phyloP scores from a whole-genome alignment of 2,888 invertebrate genomes.

The Anodontia alba region DNA sequence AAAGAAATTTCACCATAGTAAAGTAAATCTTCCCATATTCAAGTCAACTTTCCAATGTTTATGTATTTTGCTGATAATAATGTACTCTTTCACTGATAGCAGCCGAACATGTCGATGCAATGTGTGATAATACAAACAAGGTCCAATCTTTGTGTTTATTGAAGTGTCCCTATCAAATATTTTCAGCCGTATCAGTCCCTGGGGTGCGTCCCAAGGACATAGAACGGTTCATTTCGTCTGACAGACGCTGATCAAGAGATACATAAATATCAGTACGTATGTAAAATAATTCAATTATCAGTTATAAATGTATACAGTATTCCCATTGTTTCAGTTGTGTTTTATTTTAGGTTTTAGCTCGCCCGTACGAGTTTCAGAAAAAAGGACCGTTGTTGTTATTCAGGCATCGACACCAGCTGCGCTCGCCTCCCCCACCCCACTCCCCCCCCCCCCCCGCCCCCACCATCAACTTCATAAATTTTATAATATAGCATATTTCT shows the following conservation, averaged over 20 bases:
- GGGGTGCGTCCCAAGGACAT: neutral
- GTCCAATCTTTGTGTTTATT: neutral
- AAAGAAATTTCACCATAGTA: too few species aligned
- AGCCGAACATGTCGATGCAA: neutral
- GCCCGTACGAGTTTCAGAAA: too few species aligned
- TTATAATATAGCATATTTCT: too few species aligned
- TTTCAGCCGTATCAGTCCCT: constrained; percentile 6
- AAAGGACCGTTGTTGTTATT: too few species aligned
- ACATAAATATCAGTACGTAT: neutral
- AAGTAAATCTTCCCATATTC: too few species aligned
- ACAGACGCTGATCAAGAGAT: constrained; percentile 4
- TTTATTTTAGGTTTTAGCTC: neutral
- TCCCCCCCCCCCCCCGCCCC: too few species aligned
- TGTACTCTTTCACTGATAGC: neutral
- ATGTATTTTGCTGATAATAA: neutral
- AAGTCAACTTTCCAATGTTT: too few species aligned
- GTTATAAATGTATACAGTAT: neutral
- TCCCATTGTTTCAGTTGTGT: neutral
- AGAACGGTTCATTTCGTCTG: neutral
- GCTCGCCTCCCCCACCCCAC: too few species aligned
- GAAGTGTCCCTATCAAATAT: constrained; percentile 5
- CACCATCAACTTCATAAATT: too few species aligned
- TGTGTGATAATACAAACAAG: neutral
- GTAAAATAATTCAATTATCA: constrained; percentile 17
- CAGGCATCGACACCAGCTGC: too few species aligned